Percentiles rank a stretch among this genome's conserved stretches.
Evolutionary conservation across 2,888 invertebrate species (phyloP).

Genomic region (Drosophila birchii): DNA sequence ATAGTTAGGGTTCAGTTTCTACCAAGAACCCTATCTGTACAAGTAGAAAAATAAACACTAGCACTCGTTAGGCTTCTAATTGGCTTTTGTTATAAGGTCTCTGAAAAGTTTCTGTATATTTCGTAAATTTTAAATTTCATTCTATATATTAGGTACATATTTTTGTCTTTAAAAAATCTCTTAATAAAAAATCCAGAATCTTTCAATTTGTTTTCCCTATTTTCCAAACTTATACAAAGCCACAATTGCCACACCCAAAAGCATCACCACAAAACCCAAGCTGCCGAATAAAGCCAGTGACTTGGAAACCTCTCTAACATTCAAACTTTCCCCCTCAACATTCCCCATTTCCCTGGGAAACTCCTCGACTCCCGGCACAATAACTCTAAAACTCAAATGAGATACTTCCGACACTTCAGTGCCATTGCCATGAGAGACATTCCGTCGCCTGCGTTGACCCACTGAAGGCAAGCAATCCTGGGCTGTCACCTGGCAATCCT

Average conservation of each 20-base stretch:
- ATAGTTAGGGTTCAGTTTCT: background rate
- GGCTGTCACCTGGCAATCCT: constrained; percentile 85
- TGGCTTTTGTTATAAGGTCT: background rate
- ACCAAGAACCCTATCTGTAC: background rate
- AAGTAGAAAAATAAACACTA: background rate
- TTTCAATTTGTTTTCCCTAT: constrained; percentile 23
- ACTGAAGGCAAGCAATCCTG: constrained; percentile 72
- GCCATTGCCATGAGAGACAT: constrained; percentile 25
- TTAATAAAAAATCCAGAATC: background rate
- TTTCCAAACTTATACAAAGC: constrained; percentile 67
- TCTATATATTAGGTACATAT: background rate
- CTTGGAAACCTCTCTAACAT: constrained; percentile 22
- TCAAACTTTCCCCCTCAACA: background rate
- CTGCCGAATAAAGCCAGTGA: constrained; percentile 64
- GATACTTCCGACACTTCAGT: constrained; percentile 81
- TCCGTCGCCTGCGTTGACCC: constrained; percentile 69
- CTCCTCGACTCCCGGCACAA: constrained; percentile 56
- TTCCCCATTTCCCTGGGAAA: background rate
- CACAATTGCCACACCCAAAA: constrained; percentile 68
- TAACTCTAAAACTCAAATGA: constrained; percentile 81
- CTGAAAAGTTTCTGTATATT: too few species aligned
- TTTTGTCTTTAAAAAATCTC: background rate
- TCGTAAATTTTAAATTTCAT: background rate
- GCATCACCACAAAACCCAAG: constrained; percentile 72
- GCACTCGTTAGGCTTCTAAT: background rate